Conservation (phyloP, 2,888 invertebrate genomes). For the Sesamia inferens region DNA sequence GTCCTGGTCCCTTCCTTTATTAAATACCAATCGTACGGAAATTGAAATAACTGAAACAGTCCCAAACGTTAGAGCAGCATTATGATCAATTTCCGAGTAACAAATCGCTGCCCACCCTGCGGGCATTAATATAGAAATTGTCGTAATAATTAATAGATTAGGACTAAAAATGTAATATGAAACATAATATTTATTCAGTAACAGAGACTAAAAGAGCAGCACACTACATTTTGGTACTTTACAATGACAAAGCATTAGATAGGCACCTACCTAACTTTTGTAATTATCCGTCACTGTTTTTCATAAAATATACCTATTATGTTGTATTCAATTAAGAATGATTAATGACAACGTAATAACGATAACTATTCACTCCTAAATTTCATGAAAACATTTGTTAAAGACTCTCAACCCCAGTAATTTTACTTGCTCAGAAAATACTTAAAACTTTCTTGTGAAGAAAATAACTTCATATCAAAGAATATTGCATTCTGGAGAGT, state of each 20-base stretch:
- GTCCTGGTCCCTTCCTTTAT: conserved; percentile 71
- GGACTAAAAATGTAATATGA: too few relatives aligned
- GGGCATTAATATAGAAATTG: conserved; percentile 6
- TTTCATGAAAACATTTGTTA: conserved; percentile 6
- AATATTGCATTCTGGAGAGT: conserved; percentile 48
- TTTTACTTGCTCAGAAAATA: conserved; percentile 37
- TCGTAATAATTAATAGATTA: conserved; percentile 20
- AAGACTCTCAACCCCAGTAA: conserved; percentile 15
- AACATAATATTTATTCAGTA: not conserved
- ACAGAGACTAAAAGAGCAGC: not conserved
- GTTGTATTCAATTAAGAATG: not conserved
- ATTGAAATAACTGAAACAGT: conserved; percentile 76
- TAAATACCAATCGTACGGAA: conserved; percentile 75
- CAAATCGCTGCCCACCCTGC: conserved; percentile 44
- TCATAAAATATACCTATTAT: not conserved
- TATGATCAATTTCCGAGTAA: conserved; percentile 70
- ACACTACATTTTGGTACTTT: conserved; percentile 1
- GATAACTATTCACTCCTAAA: conserved; percentile 4
- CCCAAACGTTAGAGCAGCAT: conserved; percentile 60
- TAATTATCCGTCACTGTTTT: conserved; percentile 2
- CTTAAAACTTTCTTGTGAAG: conserved; percentile 29
- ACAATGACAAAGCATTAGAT: not conserved
- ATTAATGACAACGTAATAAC: conserved; percentile 11
- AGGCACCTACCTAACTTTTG: conserved; percentile 7
- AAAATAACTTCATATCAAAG: conserved; percentile 42